Percentiles rank a stretch among this genome's conserved stretches.
Conservation (phyloP, 2,113 vertebrate genomes). For the Spizaetus ornatus region DNA sequence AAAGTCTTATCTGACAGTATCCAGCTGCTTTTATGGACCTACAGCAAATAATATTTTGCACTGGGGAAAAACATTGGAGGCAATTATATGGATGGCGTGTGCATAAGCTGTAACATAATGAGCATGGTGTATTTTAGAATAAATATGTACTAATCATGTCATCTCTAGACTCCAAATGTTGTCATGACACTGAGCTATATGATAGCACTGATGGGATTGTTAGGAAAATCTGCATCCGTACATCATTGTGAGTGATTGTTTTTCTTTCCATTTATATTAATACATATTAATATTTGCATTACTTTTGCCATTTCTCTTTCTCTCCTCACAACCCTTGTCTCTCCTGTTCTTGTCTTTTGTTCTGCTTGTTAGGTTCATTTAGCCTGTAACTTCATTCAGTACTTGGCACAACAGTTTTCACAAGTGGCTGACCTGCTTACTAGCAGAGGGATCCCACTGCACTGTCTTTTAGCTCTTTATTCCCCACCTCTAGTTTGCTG, state of each 20-base stretch:
- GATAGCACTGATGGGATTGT: background rate
- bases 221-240: background rate
- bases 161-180: background rate
- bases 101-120: constrained; percentile 3
- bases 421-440: background rate
- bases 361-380: background rate
- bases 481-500: background rate
- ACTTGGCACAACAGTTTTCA: background rate
- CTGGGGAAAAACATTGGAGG: constrained; percentile 8
- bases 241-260: background rate
- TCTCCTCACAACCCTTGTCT: background rate
- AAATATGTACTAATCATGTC: constrained; percentile 21
- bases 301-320: background rate
- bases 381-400: background rate
- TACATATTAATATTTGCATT: background rate
- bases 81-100: background rate
- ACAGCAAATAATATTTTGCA: constrained; percentile 28
- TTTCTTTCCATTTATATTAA: background rate
- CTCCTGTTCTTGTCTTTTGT: background rate
- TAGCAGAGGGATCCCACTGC: background rate
- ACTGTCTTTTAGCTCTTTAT: background rate
- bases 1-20: constrained; percentile 47
- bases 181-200: background rate
- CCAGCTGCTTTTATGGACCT: constrained; percentile 54
- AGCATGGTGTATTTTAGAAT: background rate